Percentiles rank a stretch among this genome's conserved stretches.
phyloP scores from a whole-genome alignment of 2,888 invertebrate genomes.

The Drosophila acutilabella region DNA sequence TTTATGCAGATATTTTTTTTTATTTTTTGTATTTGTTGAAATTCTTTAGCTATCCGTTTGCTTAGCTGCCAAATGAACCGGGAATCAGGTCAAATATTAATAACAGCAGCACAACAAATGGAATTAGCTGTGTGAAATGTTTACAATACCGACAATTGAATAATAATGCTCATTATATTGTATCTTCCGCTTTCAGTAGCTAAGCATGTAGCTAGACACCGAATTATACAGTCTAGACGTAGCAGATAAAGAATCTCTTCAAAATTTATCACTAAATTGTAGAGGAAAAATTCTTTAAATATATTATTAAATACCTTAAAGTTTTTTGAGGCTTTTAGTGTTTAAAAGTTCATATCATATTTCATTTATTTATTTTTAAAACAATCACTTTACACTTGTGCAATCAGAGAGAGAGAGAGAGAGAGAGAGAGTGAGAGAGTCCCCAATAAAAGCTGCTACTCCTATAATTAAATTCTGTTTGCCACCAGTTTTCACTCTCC shows the following conservation, averaged over 20 bases:
- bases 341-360: no score
- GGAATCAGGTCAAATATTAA: conserved; percentile 35
- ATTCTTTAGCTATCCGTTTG: conserved; percentile 44
- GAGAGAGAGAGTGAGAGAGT: neutral
- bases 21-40: conserved; percentile 13
- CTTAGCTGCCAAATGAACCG: conserved; percentile 45
- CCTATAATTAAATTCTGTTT: conserved; percentile 18
- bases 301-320: no score
- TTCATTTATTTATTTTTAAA: no score
- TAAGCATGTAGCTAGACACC: no score
- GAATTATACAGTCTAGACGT: no score
- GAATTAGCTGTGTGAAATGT: conserved; percentile 29
- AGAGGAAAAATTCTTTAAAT: no score
- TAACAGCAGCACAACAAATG: conserved; percentile 13
- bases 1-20: conserved; percentile 44
- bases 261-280: no score
- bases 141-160: conserved; percentile 34
- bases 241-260: no score
- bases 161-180: conserved; percentile 15
- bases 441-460: no score
- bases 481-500: conserved; percentile 28
- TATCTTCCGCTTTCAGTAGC: neutral
- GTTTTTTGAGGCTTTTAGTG: no score
- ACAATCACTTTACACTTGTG: conserved; percentile 6
- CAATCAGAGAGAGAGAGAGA: neutral